Evolutionary conservation across 1,140 invertebrate genomes (phyloP), one percentile per base, ranked within the genome.

Genomic region (Drosophila burlai): DNA sequence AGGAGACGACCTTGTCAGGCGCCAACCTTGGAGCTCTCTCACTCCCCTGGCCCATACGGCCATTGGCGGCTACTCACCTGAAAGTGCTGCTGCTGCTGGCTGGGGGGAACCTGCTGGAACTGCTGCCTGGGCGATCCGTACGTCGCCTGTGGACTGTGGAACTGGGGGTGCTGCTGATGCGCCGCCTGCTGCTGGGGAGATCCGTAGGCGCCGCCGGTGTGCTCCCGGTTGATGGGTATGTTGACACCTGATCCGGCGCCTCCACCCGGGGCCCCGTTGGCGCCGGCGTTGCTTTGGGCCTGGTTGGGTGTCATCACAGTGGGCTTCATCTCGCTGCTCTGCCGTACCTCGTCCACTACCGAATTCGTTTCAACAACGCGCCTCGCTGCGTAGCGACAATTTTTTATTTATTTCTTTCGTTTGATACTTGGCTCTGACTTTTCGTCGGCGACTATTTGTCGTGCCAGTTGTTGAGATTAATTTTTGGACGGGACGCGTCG

Each of bases 291-390:
- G 57, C 38, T 62, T 38, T 55, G 68, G 5, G 67, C 62, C 64
- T 84, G 87, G 24, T 76, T 85, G 50, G 84, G 78, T 57, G 91
- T 60, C 81, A 92, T 87, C 87, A 92, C 84, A 91, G 91, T 91
- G 65, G 91, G 91, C 77, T 92, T 92, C 91, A 92, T 89, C 2
- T 90, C 4, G 54, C 64, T 46, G 36, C 38, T 68, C 67, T 62
- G 62, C 47, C 55, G 76, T 64, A 66, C 65, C 46, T 58, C 40
- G 62, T 68, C 34, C 64, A 16, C 54, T 59, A 40, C 69, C 45
- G 67, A 73, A 50, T 72, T 68, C 45, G 38, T 76, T 47, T 65
- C 31, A 9, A 36, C 60, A 46, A 47, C 36, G 55, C 60, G 59
- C 63, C 46, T 77, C 67, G 63, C 63, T 67, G 59, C 72, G 69